Evolutionary conservation across 2,888 invertebrate species (phyloP), one percentile per base, ranked within the genome.

Genomic region (Drosophila vallismaia): DNA sequence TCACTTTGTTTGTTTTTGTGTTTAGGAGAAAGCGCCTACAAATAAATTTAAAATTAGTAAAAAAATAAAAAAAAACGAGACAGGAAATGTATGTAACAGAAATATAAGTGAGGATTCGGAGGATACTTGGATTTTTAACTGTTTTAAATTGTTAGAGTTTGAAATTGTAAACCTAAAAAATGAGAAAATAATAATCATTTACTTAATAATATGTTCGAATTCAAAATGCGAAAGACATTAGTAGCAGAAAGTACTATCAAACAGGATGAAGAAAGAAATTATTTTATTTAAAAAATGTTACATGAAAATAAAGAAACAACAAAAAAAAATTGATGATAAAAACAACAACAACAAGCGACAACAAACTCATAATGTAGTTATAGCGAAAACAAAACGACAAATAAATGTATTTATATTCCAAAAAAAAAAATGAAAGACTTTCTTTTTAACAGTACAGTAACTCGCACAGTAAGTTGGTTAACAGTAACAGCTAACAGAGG

Each of bases 401-500:
- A 89, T 89, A 88, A 88, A 88, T 89, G 84, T 88, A 89, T 88
- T 88, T 88, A 88, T 88, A 87, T 81, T 87, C 76, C 62, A 84
- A 67, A 76, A 67, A 26, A 7, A 12, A 14, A 2, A 40, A 14
- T 24, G 33, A 40, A 29, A 51, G 19, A 26, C 1, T 2, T 14
- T 5, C 5, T 45, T 45, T 8, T n/a, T 10, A 31, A 9, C 33
- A 7, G 29, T 8, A 29, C 29, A 7, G 14, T 42, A 31, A 1
- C 19, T 42, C 19, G 19, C 19, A 19, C 19, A 19, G 19, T 19
- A 19, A 19, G 42, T 14, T 19, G 19, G 19, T 42, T 42, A 40
- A 40, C 40, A 42, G 42, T 19, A 49, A 9, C 19, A 8, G 12
- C 0, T 12, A 28, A 28, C 28, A 28, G 31, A 9, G 10, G 40